Base-by-base conservation (phyloP, 30 jellyfish, hydroid and myxozoan species). In the Rhopilema esculentum region DNA sequence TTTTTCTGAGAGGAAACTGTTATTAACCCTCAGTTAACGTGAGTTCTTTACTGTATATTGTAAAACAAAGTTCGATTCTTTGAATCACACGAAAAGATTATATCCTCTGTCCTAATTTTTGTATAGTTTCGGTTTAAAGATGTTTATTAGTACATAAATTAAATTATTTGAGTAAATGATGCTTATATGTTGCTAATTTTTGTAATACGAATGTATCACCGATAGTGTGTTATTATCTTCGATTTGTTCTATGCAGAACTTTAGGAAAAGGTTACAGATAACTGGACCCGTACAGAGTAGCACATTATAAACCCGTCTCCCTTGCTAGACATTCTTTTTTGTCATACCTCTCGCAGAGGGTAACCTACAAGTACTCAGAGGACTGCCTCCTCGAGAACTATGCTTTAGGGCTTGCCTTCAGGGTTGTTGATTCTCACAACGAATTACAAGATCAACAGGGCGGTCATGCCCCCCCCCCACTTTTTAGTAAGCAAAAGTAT, bases 181-280 rank as follows among this genome's bases (percentile, higher is more conserved):
- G 57, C 57, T 40, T 40, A 40, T 40, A 40, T 2, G 32, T 66
- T 16, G 77, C 77, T 66, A 66, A 66, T 66, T 66, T 66, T 66
- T 66, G 77, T 66, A 66, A 66, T 66, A 23, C 30, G 77, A 66
- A 66, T 18, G 52, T 66, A 19, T 7, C 51, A 17, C 33, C 23
- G 52, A 20, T 31, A 18, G 23, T 23, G 20, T 31, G 33, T 23
- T 66, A 16, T 66, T 17, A 66, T 66, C 0, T 16, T 16, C 77
- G 20, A 4, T 66, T 18, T 17, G 8, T 20, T 28, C 33, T 66
- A n/a, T n/a, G n/a, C n/a, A n/a, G n/a, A n/a, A n/a, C n/a, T n/a
- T n/a, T n/a, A n/a, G n/a, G n/a, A n/a, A n/a, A n/a, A n/a, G n/a
- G n/a, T n/a, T n/a, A n/a, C n/a, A n/a, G n/a, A n/a, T n/a, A n/a